These are phyloP conservation scores for Tachycineta bicolor DNA, from an alignment of 2,113 vertebrate genomes.

Conservation along the genomic window DNA sequence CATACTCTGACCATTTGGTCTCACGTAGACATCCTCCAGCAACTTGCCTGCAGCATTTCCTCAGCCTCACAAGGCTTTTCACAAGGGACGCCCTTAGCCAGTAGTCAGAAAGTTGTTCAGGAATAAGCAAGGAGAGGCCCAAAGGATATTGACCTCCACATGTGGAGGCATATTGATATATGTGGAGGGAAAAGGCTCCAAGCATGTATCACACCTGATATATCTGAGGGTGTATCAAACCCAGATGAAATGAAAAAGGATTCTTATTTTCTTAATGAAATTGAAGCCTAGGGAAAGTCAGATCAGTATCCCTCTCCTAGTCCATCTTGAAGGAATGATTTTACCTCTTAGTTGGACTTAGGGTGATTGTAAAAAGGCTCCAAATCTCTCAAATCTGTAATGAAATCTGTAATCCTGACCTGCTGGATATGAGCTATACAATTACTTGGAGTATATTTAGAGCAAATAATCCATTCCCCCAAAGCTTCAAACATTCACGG, in stretches of 20 bases:
- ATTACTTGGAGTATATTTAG: slow-evolving; percentile 74
- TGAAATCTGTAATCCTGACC: slow-evolving; percentile 82
- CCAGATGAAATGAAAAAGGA: not conserved
- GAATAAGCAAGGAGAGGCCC: not conserved
- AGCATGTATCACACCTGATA: not conserved
- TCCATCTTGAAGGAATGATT: slow-evolving; percentile 78
- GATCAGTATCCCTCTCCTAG: slow-evolving; percentile 1
- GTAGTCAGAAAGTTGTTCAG: not conserved
- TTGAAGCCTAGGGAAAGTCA: slow-evolving; percentile 29
- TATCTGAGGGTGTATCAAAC: not conserved
- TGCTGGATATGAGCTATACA: slow-evolving; percentile 80
- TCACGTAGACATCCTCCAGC: accelerated
- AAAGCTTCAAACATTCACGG: slow-evolving; percentile 69
- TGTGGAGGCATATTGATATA: too few relatives aligned
- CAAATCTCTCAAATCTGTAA: slow-evolving; percentile 75
- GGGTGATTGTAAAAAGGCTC: slow-evolving; percentile 79
- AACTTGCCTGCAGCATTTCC: not conserved
- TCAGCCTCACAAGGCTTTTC: too few relatives aligned
- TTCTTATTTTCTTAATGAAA: slow-evolving; percentile 54
- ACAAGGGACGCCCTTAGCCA: not conserved
- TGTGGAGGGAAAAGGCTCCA: not conserved
- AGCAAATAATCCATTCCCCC: slow-evolving; percentile 76
- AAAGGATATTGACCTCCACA: not conserved
- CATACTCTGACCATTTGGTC: not conserved
- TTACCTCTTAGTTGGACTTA: slow-evolving; percentile 76